phyloP scores from a whole-genome alignment of 1,140 invertebrate species.

The Bombus pyrosoma region DNA sequence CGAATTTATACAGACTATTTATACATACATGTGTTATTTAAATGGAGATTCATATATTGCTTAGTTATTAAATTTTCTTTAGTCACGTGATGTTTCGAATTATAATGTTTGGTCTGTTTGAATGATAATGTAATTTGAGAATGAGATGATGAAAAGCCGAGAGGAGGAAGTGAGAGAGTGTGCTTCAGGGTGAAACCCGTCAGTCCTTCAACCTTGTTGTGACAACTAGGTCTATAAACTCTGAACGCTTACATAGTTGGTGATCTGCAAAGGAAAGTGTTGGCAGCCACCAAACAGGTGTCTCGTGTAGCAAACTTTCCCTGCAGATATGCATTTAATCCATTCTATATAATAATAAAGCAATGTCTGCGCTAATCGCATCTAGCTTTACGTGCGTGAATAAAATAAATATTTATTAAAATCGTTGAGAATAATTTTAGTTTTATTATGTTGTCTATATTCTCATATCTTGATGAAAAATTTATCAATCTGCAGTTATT shows the following conservation, averaged over 20 bases:
- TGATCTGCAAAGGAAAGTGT: background rate
- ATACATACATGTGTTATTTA: background rate
- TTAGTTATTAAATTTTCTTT: background rate
- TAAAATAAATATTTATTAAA: too few relatives aligned
- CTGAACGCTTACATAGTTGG: background rate
- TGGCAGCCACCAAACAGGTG: background rate
- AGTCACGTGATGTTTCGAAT: background rate
- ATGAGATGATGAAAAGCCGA: background rate
- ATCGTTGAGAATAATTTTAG: too few relatives aligned
- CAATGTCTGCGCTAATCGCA: too few relatives aligned
- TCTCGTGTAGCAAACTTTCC: background rate
- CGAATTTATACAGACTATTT: too few relatives aligned
- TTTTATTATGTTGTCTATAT: too few relatives aligned
- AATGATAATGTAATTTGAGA: background rate
- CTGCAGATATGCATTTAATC: background rate
- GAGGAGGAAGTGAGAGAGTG: background rate
- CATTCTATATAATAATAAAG: background rate
- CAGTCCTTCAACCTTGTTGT: background rate
- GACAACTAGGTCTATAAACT: slow-evolving; percentile 2
- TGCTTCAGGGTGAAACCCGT: background rate
- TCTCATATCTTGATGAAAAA: too few relatives aligned
- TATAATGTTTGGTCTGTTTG: background rate
- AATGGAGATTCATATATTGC: background rate
- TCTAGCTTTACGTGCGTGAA: too few relatives aligned
- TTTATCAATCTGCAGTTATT: too few relatives aligned